Evolutionary conservation across 1,140 invertebrate genomes (phyloP).

Genomic region (Drosophila novamexicana): DNA sequence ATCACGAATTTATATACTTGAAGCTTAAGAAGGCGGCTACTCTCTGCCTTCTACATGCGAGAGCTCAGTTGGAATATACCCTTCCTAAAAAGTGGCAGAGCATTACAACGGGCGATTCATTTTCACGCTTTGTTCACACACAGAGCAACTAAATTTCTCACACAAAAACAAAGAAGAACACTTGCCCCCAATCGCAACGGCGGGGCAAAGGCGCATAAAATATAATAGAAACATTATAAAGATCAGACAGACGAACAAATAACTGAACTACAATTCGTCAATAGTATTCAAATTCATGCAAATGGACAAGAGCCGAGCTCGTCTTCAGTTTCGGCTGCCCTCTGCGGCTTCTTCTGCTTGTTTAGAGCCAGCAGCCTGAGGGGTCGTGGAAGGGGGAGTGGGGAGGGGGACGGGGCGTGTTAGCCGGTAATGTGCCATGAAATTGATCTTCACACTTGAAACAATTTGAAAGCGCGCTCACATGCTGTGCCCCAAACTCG

Average conservation of each 20-base stretch:
- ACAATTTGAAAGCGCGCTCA: conserved; percentile 82
- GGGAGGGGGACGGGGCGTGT: background rate
- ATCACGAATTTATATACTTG: too few species aligned
- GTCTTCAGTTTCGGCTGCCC: background rate
- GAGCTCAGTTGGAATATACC: background rate
- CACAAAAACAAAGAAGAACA: conserved; percentile 31
- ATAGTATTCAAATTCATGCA: conserved; percentile 83
- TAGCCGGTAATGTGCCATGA: conserved; percentile 76
- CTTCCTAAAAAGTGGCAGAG: background rate
- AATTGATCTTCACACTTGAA: conserved; percentile 84
- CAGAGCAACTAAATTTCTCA: conserved; percentile 59
- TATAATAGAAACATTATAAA: conserved; percentile 81
- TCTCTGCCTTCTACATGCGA: background rate
- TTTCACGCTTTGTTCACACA: conserved; percentile 72
- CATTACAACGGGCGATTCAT: conserved; percentile 33
- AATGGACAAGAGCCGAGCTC: conserved; percentile 54
- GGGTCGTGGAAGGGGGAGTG: background rate
- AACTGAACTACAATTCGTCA: conserved; percentile 77
- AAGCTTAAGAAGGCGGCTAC: too few species aligned
- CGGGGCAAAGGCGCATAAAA: conserved; percentile 25
- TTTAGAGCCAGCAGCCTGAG: too few species aligned
- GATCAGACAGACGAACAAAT: conserved; percentile 53
- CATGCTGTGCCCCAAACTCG: conserved; percentile 62
- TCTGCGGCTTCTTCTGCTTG: background rate
- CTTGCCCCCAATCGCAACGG: too few species aligned